Evolutionary conservation across 2,888 invertebrate species (phyloP).

Genomic region (Melieria omissa): DNA sequence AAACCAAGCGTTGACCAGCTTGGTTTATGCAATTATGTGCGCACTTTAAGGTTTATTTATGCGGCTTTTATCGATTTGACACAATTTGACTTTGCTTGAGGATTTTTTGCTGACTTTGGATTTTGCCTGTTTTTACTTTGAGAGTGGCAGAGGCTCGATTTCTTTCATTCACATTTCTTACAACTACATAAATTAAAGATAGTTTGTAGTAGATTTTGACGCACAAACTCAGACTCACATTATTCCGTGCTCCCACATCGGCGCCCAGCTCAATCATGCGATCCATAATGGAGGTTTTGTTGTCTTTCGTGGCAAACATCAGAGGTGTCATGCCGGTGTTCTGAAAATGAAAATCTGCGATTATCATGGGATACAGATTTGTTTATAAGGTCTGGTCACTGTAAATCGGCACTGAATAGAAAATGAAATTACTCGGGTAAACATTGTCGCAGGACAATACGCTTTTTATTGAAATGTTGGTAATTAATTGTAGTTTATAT

Average conservation of each 20-base stretch:
- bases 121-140: slow-evolving; percentile 5
- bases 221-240: slow-evolving; percentile 74
- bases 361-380: neutral
- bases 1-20: slow-evolving; percentile 12
- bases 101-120: slow-evolving; percentile 35
- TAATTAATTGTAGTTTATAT: no score
- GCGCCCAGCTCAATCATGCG: slow-evolving; percentile 92
- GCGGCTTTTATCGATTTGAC: slow-evolving; percentile 61
- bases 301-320: slow-evolving; percentile 97
- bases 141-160: neutral
- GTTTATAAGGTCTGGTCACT: no score
- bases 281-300: slow-evolving; percentile 89
- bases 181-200: neutral
- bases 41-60: slow-evolving; percentile 58
- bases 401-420: no score
- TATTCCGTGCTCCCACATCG: slow-evolving; percentile 89
- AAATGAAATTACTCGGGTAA: no score
- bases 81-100: slow-evolving; percentile 49
- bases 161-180: neutral
- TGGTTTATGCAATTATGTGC: slow-evolving; percentile 42
- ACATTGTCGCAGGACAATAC: no score
- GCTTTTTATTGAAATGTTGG: no score
- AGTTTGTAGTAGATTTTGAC: neutral
- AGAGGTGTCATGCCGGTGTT: slow-evolving; percentile 93
- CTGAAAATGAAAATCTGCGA: slow-evolving; percentile 69